These are phyloP conservation scores for Centruroides sculpturatus DNA, from an alignment of 1,140 invertebrate genomes.

Conservation along the genomic window DNA sequence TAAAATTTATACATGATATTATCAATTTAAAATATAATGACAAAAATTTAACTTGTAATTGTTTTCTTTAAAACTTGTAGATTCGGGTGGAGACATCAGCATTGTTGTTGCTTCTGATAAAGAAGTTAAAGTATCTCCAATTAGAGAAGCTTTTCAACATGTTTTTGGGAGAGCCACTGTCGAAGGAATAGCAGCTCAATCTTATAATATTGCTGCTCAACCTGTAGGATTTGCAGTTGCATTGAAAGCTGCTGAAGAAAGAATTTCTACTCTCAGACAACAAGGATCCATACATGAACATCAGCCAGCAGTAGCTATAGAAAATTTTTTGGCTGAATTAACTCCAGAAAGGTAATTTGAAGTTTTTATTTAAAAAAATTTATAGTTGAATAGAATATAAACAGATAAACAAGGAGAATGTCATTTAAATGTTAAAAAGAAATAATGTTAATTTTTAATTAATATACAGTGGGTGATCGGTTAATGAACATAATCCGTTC, in stretches of 20 bases:
- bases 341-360: conserved; percentile 45
- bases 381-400: too few relatives aligned
- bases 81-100: conserved; percentile 59
- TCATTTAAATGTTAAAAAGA: too few relatives aligned
- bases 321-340: conserved; percentile 63
- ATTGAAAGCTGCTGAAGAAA: conserved; percentile 49
- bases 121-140: conserved; percentile 54
- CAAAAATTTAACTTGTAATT: too few relatives aligned
- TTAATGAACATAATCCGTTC: too few relatives aligned
- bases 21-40: too few relatives aligned
- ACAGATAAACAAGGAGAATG: too few relatives aligned
- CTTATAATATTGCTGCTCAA: conserved; percentile 32
- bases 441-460: too few relatives aligned
- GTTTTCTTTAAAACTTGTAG: conserved; percentile 28
- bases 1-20: too few relatives aligned
- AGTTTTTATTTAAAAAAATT: background rate
- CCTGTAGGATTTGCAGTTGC: conserved; percentile 62
- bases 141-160: conserved; percentile 67
- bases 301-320: conserved; percentile 52
- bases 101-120: conserved; percentile 61
- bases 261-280: conserved; percentile 42
- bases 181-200: conserved; percentile 26
- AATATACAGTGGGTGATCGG: too few relatives aligned
- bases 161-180: conserved; percentile 68
- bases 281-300: conserved; percentile 34